Evolutionary conservation across 2,888 invertebrate genomes (phyloP), one percentile per base, ranked within the genome.

Genomic region (Acanthoscelides obtectus): DNA sequence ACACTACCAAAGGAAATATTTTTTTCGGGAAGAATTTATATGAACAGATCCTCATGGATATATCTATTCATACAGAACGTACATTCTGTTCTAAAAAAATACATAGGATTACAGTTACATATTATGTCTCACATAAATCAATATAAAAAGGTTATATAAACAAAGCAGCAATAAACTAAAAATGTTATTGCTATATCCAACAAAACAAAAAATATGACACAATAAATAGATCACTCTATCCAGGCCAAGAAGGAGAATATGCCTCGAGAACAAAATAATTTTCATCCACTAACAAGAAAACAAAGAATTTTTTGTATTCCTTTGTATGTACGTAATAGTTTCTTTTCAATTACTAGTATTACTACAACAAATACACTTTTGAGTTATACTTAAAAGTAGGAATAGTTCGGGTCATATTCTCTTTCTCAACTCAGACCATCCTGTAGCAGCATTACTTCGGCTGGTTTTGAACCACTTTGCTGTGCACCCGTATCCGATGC

Each of bases 401-500:
- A n/a, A n/a, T n/a, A n/a, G n/a, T n/a, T n/a, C n/a, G n/a, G n/a
- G n/a, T n/a, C n/a, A n/a, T n/a, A n/a, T n/a, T n/a, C n/a, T n/a
- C n/a, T n/a, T n/a, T n/a, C n/a, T n/a, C n/a, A n/a, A n/a, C n/a
- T n/a, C n/a, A n/a, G n/a, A n/a, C n/a, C n/a, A n/a, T 25, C 8
- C 66, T 66, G 20, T 20, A 20, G 20, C 66, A 6, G 20, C 66
- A 66, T 66, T 66, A 66, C 6, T 22, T 20, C 12, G 20, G 20
- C 22, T 22, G 66, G 17, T 45, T 45, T 17, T 45, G 45, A 12
- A 45, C n/a, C 17, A 27, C 22, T 72, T 75, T 78, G 76, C 91
- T 90, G 83, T 93, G 93, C 76, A 93, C 92, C 79, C 92, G 90
- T 84, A 92, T 92, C 86, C 91, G 91, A 84, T 94, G 93, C 79